These are phyloP conservation scores for Copsychus sechellarum DNA, from an alignment of 2,113 vertebrate species.

Conservation along the genomic window DNA sequence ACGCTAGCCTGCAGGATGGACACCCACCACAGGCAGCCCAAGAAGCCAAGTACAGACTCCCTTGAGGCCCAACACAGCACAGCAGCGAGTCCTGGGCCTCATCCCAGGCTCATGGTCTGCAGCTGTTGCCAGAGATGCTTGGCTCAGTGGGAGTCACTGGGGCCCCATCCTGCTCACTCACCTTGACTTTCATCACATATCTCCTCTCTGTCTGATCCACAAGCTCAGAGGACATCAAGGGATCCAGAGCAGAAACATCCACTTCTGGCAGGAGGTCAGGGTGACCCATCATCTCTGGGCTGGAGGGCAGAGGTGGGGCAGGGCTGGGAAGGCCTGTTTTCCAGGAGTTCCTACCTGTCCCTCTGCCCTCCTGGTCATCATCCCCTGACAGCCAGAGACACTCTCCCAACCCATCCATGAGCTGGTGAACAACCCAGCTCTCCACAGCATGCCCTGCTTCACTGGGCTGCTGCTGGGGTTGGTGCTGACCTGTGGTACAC, in stretches of 20 bases:
- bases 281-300: constrained; percentile 91
- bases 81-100: not conserved
- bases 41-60: not conserved
- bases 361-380: not conserved
- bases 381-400: not conserved
- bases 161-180: not conserved
- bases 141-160: not conserved
- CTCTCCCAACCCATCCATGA: not conserved
- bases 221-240: constrained; percentile 83
- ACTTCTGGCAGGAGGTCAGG: constrained; percentile 84
- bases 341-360: not conserved
- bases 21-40: not conserved
- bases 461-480: too few species aligned
- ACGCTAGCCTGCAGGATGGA: constrained; percentile 73
- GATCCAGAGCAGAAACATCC: constrained; percentile 79
- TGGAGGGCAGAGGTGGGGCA: constrained; percentile 45
- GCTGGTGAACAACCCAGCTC: not conserved
- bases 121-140: not conserved
- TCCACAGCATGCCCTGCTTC: not conserved
- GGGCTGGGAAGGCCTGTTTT: not conserved
- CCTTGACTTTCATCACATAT: constrained; percentile 88
- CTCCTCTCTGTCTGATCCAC: constrained; percentile 87
- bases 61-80: not conserved
- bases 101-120: not conserved
- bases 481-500: constrained; percentile 88